A percentile compares a stretch with the other conserved stretches of the same genome.
phyloP scores from a whole-genome alignment of 2,888 invertebrate species.

The Melanophora roralis region DNA sequence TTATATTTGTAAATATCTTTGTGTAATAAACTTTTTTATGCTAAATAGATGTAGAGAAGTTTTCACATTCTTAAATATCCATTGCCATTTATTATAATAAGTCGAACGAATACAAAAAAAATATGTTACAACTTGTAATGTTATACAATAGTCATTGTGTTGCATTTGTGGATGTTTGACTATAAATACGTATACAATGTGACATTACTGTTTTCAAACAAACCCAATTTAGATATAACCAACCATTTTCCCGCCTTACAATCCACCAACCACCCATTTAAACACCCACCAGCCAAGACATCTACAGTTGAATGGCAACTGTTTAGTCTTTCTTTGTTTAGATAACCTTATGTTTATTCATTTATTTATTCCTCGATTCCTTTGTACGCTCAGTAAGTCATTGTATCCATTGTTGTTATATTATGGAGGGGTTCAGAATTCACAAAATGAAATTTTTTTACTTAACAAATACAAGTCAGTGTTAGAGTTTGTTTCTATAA shows the following conservation, averaged over 20 bases:
- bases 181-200: conserved; percentile 24
- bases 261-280: conserved; percentile 20
- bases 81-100: conserved; percentile 6
- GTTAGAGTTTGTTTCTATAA: not conserved
- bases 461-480: conserved; percentile 12
- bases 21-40: not conserved
- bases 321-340: conserved; percentile 43
- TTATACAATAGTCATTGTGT: not conserved
- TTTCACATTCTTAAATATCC: not conserved
- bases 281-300: conserved; percentile 14
- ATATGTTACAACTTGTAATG: conserved; percentile 51
- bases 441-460: conserved; percentile 51
- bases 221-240: not conserved
- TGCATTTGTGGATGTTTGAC: conserved; percentile 34
- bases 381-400: conserved; percentile 6
- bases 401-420: conserved; percentile 39
- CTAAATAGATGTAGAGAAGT: not conserved
- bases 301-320: conserved; percentile 12
- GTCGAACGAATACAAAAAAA: conserved; percentile 24
- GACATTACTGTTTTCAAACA: conserved; percentile 6
- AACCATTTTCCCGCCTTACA: not conserved
- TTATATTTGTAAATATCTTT: not conserved
- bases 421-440: conserved; percentile 1
- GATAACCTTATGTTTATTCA: conserved; percentile 53
- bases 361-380: not conserved